phyloP scores from a whole-genome alignment of 2,888 invertebrate genomes.

The Spialia ferax region DNA sequence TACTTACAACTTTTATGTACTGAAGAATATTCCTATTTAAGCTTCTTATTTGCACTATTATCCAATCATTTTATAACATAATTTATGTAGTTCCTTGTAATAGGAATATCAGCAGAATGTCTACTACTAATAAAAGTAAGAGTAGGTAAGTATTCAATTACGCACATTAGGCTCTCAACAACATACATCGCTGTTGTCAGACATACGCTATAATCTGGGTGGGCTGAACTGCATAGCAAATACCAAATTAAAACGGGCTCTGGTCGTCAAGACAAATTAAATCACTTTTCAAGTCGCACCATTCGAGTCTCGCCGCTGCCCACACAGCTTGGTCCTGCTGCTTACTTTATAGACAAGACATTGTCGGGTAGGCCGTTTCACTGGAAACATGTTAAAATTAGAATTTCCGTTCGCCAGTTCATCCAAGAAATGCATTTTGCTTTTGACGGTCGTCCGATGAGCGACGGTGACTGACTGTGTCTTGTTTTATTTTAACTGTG shows the following conservation, averaged over 20 bases:
- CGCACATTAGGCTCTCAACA: not conserved
- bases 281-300: conserved; percentile 73
- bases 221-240: conserved; percentile 49
- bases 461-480: conserved; percentile 40
- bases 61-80: not conserved
- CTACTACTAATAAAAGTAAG: not conserved
- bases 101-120: not conserved
- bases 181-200: conserved; percentile 18
- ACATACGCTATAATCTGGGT: conserved; percentile 46
- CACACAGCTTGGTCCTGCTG: conserved; percentile 70
- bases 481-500: conserved; percentile 43
- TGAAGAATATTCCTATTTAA: too few species aligned
- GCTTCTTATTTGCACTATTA: not conserved
- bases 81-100: not conserved
- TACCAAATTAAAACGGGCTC: conserved; percentile 61
- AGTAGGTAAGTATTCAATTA: not conserved
- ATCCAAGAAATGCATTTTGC: conserved; percentile 77
- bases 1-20: too few species aligned
- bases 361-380: conserved; percentile 71
- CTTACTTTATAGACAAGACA: conserved; percentile 74
- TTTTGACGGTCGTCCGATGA: conserved; percentile 55
- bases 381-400: conserved; percentile 83
- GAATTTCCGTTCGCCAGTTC: conserved; percentile 82
- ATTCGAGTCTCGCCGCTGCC: conserved; percentile 63
- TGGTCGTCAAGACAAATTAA: conserved; percentile 72